A percentile compares a stretch with the other conserved stretches of the same genome.
phyloP scores from a whole-genome alignment of 1,140 invertebrate species.

The Zaprionus inermis region DNA sequence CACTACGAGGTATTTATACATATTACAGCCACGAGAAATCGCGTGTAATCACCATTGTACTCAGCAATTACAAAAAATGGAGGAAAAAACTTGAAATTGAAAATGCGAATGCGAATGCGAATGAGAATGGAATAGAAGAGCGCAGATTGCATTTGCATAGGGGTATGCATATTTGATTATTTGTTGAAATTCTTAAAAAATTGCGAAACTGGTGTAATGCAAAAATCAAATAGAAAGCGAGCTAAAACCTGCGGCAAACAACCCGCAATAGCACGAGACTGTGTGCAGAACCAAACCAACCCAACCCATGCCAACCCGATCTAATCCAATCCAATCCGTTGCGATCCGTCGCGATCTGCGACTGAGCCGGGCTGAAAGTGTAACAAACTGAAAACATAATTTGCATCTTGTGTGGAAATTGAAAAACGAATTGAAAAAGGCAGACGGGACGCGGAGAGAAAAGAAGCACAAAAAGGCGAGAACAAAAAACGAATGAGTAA shows the following conservation, averaged over 20 bases:
- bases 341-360: conserved; percentile 10
- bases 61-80: background rate
- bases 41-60: background rate
- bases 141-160: conserved; percentile 7
- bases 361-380: conserved; percentile 44
- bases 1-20: background rate
- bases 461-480: conserved; percentile 58
- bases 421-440: conserved; percentile 32
- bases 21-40: background rate
- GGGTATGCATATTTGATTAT: conserved; percentile 54
- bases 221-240: conserved; percentile 58
- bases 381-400: conserved; percentile 72
- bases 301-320: conserved; percentile 8
- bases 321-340: conserved; percentile 20
- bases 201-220: conserved; percentile 46
- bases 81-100: background rate
- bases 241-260: conserved; percentile 51
- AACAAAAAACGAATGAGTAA: conserved; percentile 62
- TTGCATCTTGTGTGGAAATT: conserved; percentile 72
- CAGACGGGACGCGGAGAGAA: conserved; percentile 20
- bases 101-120: background rate
- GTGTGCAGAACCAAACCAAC: background rate
- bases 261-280: conserved; percentile 8
- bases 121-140: conserved; percentile 41
- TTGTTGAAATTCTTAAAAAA: conserved; percentile 66